Conservation (phyloP, 64 coral and sea anemone genomes). For the Cladopsammia gracilis region DNA sequence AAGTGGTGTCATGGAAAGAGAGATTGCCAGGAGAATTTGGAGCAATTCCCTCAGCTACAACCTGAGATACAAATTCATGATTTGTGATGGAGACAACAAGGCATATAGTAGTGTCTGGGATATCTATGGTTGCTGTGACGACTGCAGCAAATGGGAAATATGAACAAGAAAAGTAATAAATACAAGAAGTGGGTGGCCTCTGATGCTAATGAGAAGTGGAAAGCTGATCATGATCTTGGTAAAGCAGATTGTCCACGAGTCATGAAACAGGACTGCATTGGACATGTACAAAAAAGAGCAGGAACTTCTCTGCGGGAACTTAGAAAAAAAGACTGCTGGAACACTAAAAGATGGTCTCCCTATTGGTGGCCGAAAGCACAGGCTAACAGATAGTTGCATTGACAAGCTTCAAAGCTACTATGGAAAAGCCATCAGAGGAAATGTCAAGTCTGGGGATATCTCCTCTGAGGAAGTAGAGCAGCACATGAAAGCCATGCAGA, state of each 20-base stretch:
- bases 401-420: constrained; percentile 49
- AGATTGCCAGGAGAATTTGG: constrained; percentile 26
- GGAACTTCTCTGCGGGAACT: constrained; percentile 26
- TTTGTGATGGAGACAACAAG: constrained; percentile 55
- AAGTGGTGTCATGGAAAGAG: too few species aligned
- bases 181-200: constrained; percentile 55
- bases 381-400: not conserved
- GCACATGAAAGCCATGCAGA: not conserved
- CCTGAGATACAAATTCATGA: constrained; percentile 25
- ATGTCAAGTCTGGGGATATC: not conserved
- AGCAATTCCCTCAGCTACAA: constrained; percentile 6
- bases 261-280: constrained; percentile 64
- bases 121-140: constrained; percentile 45
- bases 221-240: constrained; percentile 41
- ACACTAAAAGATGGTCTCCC: constrained; percentile 43
- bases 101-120: constrained; percentile 39
- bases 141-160: constrained; percentile 51
- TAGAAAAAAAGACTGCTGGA: constrained; percentile 26
- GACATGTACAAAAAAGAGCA: constrained; percentile 43
- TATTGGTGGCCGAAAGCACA: too few species aligned
- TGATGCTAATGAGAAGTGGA: constrained; percentile 33
- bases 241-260: constrained; percentile 45
- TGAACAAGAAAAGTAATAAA: constrained; percentile 32
- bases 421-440: constrained; percentile 38
- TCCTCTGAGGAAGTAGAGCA: not conserved